Evolutionary conservation across 2,888 invertebrate species (phyloP), one percentile per base, ranked within the genome.

Genomic region (Lepidocyrtoides sp.): DNA sequence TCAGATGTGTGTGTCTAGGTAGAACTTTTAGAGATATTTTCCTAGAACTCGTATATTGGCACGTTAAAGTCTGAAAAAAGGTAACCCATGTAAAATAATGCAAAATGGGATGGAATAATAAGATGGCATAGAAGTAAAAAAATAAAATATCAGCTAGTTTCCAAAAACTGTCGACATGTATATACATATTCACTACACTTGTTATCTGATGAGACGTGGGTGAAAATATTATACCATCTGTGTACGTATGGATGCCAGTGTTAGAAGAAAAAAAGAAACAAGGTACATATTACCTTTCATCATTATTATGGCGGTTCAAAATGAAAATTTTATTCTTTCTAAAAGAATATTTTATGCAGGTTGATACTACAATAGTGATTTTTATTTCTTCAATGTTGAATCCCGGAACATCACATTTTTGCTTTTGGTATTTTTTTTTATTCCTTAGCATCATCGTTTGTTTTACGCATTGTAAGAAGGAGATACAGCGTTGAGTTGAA

Each of bases 281-380:
- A 20, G 14, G 63, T 48, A 8, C 36, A n/a, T 44, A 83, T 75
- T 57, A 51, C 88, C 20, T 81, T 88, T 79, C 77, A 77, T 81
- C 54, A 54, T 75, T 17, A 85, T 66, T 63, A 81, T 88, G 69
- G 51, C 36, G 51, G 79, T 36, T 32, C 17, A 63, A 79, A 86
- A 86, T 85, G 85, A 77, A 86, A 77, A 86, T 86, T 86, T 86
- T 86, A 57, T 81, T 57, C 57, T 36, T 86, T 63, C 63, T 75
- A 85, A 75, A 85, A 60, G 87, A 63, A 87, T 79, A 87, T 79
- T 87, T 88, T 88, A 88, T 88, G 88, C 79, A 41, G 69, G 88
- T 69, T 85, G 36, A 12, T 75, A 20, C n/a, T 41, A 41, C 23
- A 17, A 29, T 29, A 77, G 63, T 86, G 86, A 86, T 86, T 86